These are phyloP conservation scores for Pelagia noctiluca DNA, from an alignment of 30 jellyfish, hydroid and myxozoan genomes.

Conservation along the genomic window DNA sequence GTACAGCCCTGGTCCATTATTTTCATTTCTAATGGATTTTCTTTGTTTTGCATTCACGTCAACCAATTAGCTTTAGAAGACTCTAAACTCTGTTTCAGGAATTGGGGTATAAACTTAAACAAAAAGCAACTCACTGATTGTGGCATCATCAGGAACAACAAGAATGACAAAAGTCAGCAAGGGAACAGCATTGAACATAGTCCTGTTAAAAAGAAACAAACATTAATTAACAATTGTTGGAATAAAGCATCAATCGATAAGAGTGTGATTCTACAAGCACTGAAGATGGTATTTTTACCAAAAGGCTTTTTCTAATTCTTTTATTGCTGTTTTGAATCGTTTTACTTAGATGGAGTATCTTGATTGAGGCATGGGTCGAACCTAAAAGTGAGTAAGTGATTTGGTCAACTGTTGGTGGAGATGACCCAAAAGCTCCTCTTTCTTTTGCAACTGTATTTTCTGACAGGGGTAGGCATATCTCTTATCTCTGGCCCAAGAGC, in stretches of 20 bases:
- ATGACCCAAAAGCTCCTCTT: no score
- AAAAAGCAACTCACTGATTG: not conserved
- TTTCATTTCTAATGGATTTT: no score
- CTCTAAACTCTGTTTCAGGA: not conserved
- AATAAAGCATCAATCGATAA: not conserved
- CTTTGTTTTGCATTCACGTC: no score
- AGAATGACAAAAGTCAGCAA: conserved; percentile 74
- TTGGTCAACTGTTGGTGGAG: no score
- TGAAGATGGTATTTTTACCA: not conserved
- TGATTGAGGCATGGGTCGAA: not conserved
- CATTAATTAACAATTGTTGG: not conserved
- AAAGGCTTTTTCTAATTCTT: not conserved
- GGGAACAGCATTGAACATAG: conserved; percentile 90
- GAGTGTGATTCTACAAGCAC: not conserved
- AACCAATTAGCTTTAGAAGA: no score
- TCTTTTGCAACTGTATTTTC: no score
- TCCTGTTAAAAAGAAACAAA: conserved; percentile 38
- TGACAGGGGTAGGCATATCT: no score
- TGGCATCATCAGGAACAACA: conserved; percentile 48
- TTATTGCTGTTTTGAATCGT: not conserved
- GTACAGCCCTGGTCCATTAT: no score
- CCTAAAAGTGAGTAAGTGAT: not conserved
- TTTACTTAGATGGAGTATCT: not conserved
- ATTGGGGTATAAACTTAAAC: not conserved
- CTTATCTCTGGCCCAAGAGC: no score